Conservation (phyloP, 2,888 invertebrate species). For the Polyommatus iphigenia region DNA sequence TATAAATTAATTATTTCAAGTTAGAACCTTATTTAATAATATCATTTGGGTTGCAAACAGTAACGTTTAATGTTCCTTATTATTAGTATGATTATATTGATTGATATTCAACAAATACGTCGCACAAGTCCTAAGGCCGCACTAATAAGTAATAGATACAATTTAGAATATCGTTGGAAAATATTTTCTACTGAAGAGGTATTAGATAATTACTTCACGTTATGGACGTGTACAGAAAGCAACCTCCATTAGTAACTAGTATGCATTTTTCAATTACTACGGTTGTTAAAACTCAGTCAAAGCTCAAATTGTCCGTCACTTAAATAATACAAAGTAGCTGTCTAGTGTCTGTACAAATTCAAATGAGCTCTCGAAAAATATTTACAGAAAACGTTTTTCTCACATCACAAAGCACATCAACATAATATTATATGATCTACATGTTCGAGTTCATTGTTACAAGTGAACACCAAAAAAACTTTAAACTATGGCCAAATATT, state of each 20-base stretch:
- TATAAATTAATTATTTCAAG: too few species aligned
- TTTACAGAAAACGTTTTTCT: background rate
- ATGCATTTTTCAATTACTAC: constrained; percentile 12
- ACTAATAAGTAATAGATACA: too few species aligned
- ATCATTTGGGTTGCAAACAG: too few species aligned
- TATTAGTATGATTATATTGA: too few species aligned
- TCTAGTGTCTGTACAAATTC: background rate
- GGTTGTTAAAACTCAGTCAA: constrained; percentile 6
- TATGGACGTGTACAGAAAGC: background rate
- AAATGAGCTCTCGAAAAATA: constrained; percentile 12
- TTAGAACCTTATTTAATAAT: too few species aligned
- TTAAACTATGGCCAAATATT: too few species aligned
- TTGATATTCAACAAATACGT: too few species aligned
- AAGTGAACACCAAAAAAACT: background rate
- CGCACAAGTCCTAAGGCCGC: too few species aligned
- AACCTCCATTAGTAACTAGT: background rate
- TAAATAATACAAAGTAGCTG: background rate
- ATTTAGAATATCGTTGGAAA: too few species aligned
- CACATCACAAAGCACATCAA: background rate
- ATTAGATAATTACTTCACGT: background rate
- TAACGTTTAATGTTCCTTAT: too few species aligned
- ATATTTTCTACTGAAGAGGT: too few species aligned
- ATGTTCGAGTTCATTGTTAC: background rate
- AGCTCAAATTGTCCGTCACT: constrained; percentile 9
- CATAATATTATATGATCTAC: background rate